Percentiles rank a stretch among this genome's conserved stretches.
phyloP scores from a whole-genome alignment of 2,113 vertebrate genomes.

The Lanius ludovicianus region DNA sequence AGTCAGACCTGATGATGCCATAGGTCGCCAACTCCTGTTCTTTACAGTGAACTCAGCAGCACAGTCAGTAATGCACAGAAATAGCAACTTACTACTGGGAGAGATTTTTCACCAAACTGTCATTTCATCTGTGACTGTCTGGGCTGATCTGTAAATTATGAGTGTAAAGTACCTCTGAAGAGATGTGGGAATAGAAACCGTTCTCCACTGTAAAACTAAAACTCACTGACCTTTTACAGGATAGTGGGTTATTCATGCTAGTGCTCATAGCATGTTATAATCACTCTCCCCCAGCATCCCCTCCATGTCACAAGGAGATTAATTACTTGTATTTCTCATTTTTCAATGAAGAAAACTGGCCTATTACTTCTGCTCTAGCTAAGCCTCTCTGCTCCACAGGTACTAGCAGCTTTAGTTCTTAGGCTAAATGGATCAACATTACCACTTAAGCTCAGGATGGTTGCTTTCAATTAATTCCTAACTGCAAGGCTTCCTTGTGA shows the following conservation, averaged over 20 bases:
- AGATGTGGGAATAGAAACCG: background rate
- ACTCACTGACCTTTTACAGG: background rate
- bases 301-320: background rate
- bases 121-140: background rate
- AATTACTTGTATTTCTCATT: background rate
- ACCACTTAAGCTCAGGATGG: background rate
- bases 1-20: background rate
- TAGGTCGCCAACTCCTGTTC: background rate
- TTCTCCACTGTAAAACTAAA: background rate
- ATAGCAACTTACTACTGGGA: constrained; percentile 36
- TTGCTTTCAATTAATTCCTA: background rate
- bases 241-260: background rate
- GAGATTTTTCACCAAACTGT: constrained; percentile 38
- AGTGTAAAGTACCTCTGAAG: background rate
- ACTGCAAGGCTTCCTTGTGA: background rate
- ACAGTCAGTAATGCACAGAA: background rate
- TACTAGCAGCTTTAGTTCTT: background rate
- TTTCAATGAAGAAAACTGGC: background rate
- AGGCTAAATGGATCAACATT: background rate
- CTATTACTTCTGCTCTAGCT: background rate
- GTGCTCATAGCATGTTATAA: background rate
- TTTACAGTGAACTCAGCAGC: background rate
- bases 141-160: background rate
- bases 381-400: background rate
- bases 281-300: background rate